Evolutionary conservation across 2,888 invertebrate species (phyloP).

Genomic region (Hirudinaria manillensis): DNA sequence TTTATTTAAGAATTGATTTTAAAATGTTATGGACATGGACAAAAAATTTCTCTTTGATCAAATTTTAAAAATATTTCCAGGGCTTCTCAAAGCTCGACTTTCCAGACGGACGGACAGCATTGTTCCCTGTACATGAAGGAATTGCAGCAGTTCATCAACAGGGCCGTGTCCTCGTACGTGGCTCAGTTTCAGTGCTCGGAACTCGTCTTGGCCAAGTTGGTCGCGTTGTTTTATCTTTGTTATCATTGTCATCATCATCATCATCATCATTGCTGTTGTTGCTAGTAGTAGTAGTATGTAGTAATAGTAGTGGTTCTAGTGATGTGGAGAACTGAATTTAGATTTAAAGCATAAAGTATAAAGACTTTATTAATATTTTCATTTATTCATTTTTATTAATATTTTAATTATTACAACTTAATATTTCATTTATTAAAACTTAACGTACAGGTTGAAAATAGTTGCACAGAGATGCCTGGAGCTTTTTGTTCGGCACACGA

Average conservation of each 20-base stretch:
- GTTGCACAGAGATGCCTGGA: constrained; percentile 73
- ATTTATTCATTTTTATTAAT: background rate
- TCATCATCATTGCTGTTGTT: no score
- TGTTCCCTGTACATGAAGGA: constrained; percentile 86
- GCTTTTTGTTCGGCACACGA: constrained; percentile 77
- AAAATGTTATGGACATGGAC: no score
- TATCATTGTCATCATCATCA: background rate
- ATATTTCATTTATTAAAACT: background rate
- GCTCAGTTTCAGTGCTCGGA: constrained; percentile 66
- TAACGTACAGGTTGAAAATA: constrained; percentile 46
- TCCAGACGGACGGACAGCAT: constrained; percentile 37
- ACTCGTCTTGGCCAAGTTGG: constrained; percentile 57
- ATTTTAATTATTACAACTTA: background rate
- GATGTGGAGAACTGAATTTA: no score
- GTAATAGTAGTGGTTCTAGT: background rate
- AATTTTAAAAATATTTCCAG: no score
- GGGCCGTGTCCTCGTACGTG: constrained; percentile 68
- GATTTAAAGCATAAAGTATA: background rate
- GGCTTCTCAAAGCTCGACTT: no score
- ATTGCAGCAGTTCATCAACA: constrained; percentile 71
- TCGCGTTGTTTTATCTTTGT: background rate
- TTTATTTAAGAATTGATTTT: no score
- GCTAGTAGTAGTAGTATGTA: no score
- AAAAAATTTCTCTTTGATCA: no score
- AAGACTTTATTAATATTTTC: background rate